phyloP scores from a whole-genome alignment of 1,140 invertebrate genomes.

The Anagrus nilaparvatae region DNA sequence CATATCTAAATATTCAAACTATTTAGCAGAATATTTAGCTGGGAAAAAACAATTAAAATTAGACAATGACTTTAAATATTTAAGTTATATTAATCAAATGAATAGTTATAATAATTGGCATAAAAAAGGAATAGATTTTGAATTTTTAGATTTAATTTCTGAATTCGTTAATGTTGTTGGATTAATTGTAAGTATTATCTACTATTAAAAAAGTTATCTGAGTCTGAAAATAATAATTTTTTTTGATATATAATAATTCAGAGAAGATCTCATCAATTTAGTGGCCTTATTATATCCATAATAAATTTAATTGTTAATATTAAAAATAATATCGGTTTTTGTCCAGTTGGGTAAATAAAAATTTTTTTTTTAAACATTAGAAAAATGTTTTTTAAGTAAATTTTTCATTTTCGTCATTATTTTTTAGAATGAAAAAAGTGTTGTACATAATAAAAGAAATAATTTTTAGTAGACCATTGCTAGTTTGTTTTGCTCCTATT shows the following conservation, averaged over 20 bases:
- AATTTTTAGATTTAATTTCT: slow-evolving; percentile 32
- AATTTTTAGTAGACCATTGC: slow-evolving; percentile 31
- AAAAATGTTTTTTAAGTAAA: slow-evolving; percentile 8
- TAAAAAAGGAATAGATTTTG: slow-evolving; percentile 24
- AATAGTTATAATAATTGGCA: slow-evolving; percentile 30
- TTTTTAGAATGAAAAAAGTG: slow-evolving; percentile 28
- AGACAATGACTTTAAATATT: slow-evolving; percentile 24
- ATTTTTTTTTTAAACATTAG: background rate
- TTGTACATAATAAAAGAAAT: slow-evolving; percentile 34
- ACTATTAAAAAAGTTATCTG: slow-evolving; percentile 1
- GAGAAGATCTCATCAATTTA: slow-evolving; percentile 39
- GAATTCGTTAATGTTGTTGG: slow-evolving; percentile 30
- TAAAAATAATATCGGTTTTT: slow-evolving; percentile 25
- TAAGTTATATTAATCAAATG: slow-evolving; percentile 29
- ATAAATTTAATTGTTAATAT: slow-evolving; percentile 26
- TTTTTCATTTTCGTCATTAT: slow-evolving; percentile 5
- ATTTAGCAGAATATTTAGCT: slow-evolving; percentile 32
- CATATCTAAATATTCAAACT: slow-evolving; percentile 25
- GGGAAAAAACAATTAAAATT: slow-evolving; percentile 24
- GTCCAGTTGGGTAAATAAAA: slow-evolving; percentile 20
- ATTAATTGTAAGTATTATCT: slow-evolving; percentile 24
- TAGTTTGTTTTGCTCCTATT: slow-evolving; percentile 26
- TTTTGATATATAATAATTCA: slow-evolving; percentile 14
- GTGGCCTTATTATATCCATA: slow-evolving; percentile 34
- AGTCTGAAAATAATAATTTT: slow-evolving; percentile 2